Percentiles rank a stretch among this genome's conserved stretches.
phyloP scores from a whole-genome alignment of 2,888 invertebrate genomes.

The Clitarchus hookeri region DNA sequence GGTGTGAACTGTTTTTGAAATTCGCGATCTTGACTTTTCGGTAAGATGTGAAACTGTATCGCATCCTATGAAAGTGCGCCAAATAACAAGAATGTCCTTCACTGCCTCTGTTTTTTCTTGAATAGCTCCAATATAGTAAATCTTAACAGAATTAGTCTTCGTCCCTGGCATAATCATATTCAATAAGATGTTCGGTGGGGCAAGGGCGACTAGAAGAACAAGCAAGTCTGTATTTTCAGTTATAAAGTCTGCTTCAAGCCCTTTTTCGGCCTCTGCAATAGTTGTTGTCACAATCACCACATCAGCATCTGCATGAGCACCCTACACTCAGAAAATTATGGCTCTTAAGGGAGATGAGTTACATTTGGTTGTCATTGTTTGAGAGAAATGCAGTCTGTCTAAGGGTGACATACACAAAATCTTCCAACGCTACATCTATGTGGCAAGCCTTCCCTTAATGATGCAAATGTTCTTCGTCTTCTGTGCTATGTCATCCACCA shows the following conservation, averaged over 20 bases:
- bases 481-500: not conserved
- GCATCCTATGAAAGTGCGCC: not conserved
- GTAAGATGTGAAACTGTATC: not conserved
- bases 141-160: not conserved
- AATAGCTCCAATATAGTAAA: constrained; percentile 20
- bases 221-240: not conserved
- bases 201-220: constrained; percentile 3
- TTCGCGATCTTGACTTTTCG: not conserved
- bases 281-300: not conserved
- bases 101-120: not conserved
- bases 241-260: not conserved
- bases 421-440: not conserved
- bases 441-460: not conserved
- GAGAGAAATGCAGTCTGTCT: not conserved
- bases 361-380: not conserved
- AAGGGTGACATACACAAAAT: not conserved
- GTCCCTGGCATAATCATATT: not conserved
- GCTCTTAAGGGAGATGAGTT: not conserved
- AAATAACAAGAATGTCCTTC: not conserved
- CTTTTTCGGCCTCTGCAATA: constrained; percentile 12
- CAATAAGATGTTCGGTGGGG: not conserved
- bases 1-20: not conserved
- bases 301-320: not conserved
- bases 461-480: not conserved
- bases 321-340: not conserved